Evolutionary conservation across 2,797 vertebrate species (phyloP), one percentile per base, ranked within the genome.

Genomic region (Sebastes itinus): DNA sequence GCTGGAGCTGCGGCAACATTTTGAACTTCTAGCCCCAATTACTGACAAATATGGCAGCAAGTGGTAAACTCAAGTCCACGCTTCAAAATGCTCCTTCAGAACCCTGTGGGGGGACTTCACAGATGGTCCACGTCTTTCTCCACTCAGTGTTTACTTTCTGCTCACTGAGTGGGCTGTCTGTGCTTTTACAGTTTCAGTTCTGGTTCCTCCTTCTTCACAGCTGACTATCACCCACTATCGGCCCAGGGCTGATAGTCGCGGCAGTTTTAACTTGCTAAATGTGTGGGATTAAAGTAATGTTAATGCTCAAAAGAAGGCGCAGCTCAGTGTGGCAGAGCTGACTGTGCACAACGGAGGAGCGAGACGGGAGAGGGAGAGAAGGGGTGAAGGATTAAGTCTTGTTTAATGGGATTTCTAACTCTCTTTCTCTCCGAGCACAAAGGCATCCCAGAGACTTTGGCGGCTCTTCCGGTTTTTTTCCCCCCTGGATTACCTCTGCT

Each of bases 351-450:
- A 67, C 16, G 27, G 42, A 78, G 78, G 63, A 81, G 84, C 66
- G 49, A 77, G 76, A 49, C 3, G 66, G 65, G 54, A 56, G 80
- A 56, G 78, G 55, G 72, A 42, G 75, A 60, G 65, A 75, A 72
- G 83, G 78, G 82, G 70, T 82, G 78, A 89, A 58, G 83, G 88
- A 92, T 92, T 91, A 91, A 84, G 86, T 67, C 83, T 87, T 83
- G 87, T 88, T 89, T 90, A 90, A 92, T 90, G 75, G 92, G 92
- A 91, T 93, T 90, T 85, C 80, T 88, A 82, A 78, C 77, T 88
- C 86, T 76, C 75, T 87, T 84, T 86, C 83, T 89, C 87, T 87
- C 58, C 0, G 5, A 82, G 80, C 73, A 90, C 89, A 94, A 91
- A 92, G 77, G 69, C 88, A 65, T 88, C 77, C 55, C 20, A 35